Evolutionary conservation across 2,888 invertebrate species (phyloP), one percentile per base, ranked within the genome.

Genomic region (Platerodrilus igneus): DNA sequence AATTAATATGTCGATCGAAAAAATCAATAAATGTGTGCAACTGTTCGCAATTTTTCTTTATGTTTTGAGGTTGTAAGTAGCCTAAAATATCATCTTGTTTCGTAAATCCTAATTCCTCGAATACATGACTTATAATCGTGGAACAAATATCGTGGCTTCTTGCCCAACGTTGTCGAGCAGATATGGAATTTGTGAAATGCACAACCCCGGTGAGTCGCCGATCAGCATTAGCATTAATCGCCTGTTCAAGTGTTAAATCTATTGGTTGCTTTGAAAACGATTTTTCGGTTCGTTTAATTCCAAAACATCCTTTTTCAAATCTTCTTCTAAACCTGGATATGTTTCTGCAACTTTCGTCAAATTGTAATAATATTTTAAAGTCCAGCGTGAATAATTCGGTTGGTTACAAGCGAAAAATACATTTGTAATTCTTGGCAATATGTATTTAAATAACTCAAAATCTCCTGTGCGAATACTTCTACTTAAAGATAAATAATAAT

Each of bases 161-260:
- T 4, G 47, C 40, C 53, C 54, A 56, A 33, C 56, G 46, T 43
- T 55, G 38, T 15, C 58, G 32, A 13, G 57, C 55, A n/a, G 49
- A 46, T n/a, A 58, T 52, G 1, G 59, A 57, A 48, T 56, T 57
- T n/a, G 56, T 57, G 8, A 50, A 40, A 29, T 50, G 30, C 5
- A 25, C 42, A 5, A 60, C 13, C 17, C 56, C 56, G 3, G 51
- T 48, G 2, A 59, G 37, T 33, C 38, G 45, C 18, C 43, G 48
- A 7, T 51, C 58, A 33, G 60, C 59, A 41, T 60, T 52, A 15
- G 52, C 57, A 40, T 62, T 63, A 3, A 63, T 56, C 0, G 62
- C 62, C 45, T 62, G 60, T 37, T 63, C 62, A 5, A 63, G 34
- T 10, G 52, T 51, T 4, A 62, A 36, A 43, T 63, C 64, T 36